Conservation (phyloP, 2,888 invertebrate species). For the Choreutis nemorana region DNA sequence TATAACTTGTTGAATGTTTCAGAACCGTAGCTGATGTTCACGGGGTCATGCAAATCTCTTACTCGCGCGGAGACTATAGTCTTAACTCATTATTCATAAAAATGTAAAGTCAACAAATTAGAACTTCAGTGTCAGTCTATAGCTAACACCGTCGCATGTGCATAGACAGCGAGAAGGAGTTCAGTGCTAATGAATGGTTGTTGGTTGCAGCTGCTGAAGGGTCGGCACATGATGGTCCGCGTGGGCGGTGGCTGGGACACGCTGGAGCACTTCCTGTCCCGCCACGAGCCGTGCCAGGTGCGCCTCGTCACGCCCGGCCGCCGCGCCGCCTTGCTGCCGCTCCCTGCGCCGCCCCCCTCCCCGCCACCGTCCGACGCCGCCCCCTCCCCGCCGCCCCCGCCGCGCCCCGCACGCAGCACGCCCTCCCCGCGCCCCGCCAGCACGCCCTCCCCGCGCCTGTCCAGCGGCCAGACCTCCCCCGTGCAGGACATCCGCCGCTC, state of each 20-base stretch:
- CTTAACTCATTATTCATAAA: no score
- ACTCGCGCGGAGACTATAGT: no score
- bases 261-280: conserved; percentile 87
- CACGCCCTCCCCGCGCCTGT: conserved; percentile 26
- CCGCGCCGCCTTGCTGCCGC: conserved; percentile 31
- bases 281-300: conserved; percentile 88
- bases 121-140: no score
- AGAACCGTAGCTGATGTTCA: no score
- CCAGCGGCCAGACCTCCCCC: conserved; percentile 28
- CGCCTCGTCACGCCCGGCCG: conserved; percentile 58
- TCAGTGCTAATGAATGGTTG: no score
- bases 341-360: conserved; percentile 18
- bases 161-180: no score
- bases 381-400: conserved; percentile 27
- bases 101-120: no score
- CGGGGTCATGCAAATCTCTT: no score
- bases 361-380: conserved; percentile 8
- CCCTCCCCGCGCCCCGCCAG: conserved; percentile 23
- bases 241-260: conserved; percentile 96
- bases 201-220: conserved; percentile 78
- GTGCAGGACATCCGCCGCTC: conserved; percentile 21
- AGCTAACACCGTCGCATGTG: no score
- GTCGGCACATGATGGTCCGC: conserved; percentile 95
- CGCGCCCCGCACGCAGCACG: conserved; percentile 20
- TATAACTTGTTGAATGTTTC: no score